These are phyloP conservation scores for Meghimatium bilineatum DNA, from an alignment of 2,888 invertebrate genomes.

Conservation along the genomic window DNA sequence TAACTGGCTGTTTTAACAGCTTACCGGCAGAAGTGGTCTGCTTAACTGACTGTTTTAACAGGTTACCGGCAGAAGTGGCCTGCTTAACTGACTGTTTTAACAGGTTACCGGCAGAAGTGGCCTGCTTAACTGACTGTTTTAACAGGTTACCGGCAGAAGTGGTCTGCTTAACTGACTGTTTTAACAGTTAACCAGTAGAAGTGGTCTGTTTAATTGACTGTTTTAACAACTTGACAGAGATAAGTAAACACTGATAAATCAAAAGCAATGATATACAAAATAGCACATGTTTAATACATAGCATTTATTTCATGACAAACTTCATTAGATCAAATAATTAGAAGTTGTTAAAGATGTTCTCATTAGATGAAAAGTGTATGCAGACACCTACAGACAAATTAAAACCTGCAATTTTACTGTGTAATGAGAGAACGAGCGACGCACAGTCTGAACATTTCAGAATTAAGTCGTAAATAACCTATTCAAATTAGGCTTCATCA, in stretches of 20 bases:
- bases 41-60: too few species aligned
- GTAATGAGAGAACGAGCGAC: neutral
- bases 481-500: neutral
- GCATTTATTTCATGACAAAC: neutral
- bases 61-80: too few species aligned
- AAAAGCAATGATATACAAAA: neutral
- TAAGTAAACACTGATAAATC: neutral
- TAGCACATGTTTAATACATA: neutral
- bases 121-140: too few species aligned
- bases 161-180: too few species aligned
- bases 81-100: too few species aligned
- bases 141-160: too few species aligned
- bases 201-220: too few species aligned
- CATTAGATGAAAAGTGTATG: neutral
- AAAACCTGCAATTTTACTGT: neutral
- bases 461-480: neutral
- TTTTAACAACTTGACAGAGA: too few species aligned
- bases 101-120: too few species aligned
- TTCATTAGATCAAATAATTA: neutral
- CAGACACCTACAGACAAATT: neutral
- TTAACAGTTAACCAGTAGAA: too few species aligned
- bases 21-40: too few species aligned
- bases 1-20: too few species aligned
- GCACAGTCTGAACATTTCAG: neutral
- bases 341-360: neutral